phyloP scores from a whole-genome alignment of 2,797 vertebrate species.

The Eidolon dupreanum region DNA sequence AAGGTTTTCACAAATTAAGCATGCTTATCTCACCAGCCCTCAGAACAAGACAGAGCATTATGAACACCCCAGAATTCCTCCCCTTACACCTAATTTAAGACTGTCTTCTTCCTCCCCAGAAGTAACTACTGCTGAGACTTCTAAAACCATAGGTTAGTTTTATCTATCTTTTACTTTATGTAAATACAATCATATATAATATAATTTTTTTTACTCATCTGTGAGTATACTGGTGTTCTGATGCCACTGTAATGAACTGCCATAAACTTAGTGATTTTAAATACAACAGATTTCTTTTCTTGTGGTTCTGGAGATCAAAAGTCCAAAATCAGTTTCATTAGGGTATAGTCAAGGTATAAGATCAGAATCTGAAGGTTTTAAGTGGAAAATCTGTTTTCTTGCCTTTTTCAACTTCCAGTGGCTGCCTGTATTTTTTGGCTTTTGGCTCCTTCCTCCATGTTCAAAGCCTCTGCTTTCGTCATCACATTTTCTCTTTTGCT shows the following conservation, averaged over 20 bases:
- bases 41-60: not conserved
- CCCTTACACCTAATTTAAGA: not conserved
- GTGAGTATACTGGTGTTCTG: not conserved
- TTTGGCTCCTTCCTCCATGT: not conserved
- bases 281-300: slow-evolving; percentile 10
- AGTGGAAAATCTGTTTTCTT: slow-evolving; percentile 36
- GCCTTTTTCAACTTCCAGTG: not conserved
- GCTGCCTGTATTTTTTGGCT: not conserved
- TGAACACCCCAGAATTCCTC: not conserved
- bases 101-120: not conserved
- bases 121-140: slow-evolving; percentile 7
- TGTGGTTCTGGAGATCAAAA: slow-evolving; percentile 9
- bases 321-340: slow-evolving; percentile 44
- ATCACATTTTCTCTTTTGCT: not conserved
- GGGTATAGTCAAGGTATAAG: not conserved
- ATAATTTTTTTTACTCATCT: not conserved
- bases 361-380: not conserved
- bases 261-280: slow-evolving; percentile 2
- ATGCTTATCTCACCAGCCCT: not conserved
- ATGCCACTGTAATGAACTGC: not conserved
- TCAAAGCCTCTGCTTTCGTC: not conserved
- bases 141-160: slow-evolving; percentile 29
- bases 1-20: not conserved
- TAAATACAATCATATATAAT: not conserved
- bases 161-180: not conserved